Percentiles rank a stretch among this genome's conserved stretches.
Conservation (phyloP, 2,888 invertebrate genomes). For the Amblyteles armatorius region DNA sequence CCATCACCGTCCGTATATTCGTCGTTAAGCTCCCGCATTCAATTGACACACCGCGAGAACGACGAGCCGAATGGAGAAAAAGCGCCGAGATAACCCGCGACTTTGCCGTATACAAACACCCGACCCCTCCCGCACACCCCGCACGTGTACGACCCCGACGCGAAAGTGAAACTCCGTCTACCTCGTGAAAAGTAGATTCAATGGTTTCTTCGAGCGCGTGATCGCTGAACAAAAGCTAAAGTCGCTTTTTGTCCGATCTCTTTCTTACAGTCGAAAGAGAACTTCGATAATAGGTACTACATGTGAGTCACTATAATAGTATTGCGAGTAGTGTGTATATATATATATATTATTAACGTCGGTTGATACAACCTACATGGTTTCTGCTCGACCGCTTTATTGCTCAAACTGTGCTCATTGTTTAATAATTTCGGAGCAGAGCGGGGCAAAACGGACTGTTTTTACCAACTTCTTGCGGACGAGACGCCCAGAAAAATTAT, state of each 20-base stretch:
- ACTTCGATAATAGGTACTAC: conserved; percentile 11
- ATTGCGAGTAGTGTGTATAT: neutral
- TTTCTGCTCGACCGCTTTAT: conserved; percentile 2
- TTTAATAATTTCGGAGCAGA: neutral
- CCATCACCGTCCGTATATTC: conserved; percentile 61
- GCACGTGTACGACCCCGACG: conserved; percentile 16
- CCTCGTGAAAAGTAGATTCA: conserved; percentile 44
- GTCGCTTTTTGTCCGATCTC: conserved; percentile 11
- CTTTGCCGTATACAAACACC: conserved; percentile 10
- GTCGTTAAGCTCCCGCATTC: conserved; percentile 52
- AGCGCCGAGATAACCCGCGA: conserved; percentile 18
- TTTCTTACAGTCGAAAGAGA: neutral
- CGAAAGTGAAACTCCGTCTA: conserved; percentile 34
- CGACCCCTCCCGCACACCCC: neutral
- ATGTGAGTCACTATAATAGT: conserved; percentile 9
- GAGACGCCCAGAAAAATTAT: too few species aligned
- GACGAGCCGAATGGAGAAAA: conserved; percentile 22
- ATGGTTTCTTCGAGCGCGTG: conserved; percentile 25
- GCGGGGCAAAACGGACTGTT: too few species aligned
- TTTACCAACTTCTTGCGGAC: too few species aligned
- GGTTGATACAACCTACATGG: neutral
- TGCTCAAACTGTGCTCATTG: conserved; percentile 28
- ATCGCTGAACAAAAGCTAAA: conserved; percentile 26
- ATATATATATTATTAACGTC: neutral
- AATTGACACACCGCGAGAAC: conserved; percentile 37